Evolutionary conservation across 2,113 vertebrate genomes (phyloP), one percentile per base, ranked within the genome.

Genomic region (Vidua chalybeata): DNA sequence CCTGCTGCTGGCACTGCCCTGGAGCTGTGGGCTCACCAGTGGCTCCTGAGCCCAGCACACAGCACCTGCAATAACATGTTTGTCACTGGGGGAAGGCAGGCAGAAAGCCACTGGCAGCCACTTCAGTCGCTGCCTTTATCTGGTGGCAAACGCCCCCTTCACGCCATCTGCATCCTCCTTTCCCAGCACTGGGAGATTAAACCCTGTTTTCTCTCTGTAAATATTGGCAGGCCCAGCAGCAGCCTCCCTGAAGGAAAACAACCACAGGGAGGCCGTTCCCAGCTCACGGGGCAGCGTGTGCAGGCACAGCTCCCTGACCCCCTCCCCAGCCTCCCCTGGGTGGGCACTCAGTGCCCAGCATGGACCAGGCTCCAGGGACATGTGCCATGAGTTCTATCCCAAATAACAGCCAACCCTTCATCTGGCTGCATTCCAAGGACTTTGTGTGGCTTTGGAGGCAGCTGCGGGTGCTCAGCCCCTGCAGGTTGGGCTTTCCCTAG

Each of bases 101-200:
- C 76, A 59, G 33, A 76, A 33, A 85, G 74, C 89, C 16, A 16
- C 94, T 87, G 95, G 94, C 94, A 95, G 90, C 79, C 72, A 51
- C 91, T 86, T 37, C 81, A 86, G 67, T 80, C 11, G 0, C 26
- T 89, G 16, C 3, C 89, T 86, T 92, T 92, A 95, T 97, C 96
- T 93, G 91, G 64, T 95, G 26, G 33, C 91, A 95, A 56, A 88
- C 31, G 4, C 37, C 87, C 93, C 91, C 76, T 93, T 95, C 90
- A 54, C 52, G 0, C 94, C 94, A 95, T 94, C 94, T 96, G 96
- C 94, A 95, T 96, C 93, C 97, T 96, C 85, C 90, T 89, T 93
- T 90, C 91, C 96, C 95, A 96, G 96, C 92, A 39, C 61, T 5
- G 43, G 3, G 76, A 84, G 85, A 72, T 81, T 78, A 78, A 92